Conservation (phyloP, 37 sponge, comb jelly and placozoan species). For the Crambe crambe region DNA sequence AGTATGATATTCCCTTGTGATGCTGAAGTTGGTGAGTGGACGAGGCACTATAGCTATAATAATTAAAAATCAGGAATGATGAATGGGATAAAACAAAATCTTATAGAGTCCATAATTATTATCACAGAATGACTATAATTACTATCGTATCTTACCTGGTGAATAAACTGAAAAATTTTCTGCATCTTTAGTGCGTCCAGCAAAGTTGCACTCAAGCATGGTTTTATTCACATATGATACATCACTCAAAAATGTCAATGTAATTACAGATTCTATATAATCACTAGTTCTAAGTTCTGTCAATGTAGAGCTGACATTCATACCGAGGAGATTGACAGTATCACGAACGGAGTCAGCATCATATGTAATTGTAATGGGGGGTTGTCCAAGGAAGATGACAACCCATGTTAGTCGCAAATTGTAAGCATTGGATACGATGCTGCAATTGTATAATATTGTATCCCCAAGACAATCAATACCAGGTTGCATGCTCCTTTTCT, state of each 20-base stretch:
- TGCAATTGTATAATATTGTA: neutral
- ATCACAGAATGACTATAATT: too few species aligned
- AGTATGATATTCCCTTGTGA: too few species aligned
- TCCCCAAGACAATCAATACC: neutral
- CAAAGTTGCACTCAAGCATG: neutral
- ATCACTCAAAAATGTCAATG: neutral
- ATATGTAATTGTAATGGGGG: neutral
- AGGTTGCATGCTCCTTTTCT: neutral
- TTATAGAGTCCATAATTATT: too few species aligned
- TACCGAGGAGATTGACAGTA: neutral
- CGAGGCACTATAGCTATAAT: neutral
- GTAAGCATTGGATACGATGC: neutral
- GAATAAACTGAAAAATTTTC: neutral
- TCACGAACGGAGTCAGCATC: neutral
- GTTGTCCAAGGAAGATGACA: neutral
- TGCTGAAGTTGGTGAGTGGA: neutral
- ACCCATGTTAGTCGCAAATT: neutral
- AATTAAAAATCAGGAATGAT: too few species aligned
- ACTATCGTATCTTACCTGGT: neutral
- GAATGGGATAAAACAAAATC: too few species aligned
- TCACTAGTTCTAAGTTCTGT: neutral
- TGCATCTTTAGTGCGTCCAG: neutral
- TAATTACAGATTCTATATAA: neutral
- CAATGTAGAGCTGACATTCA: neutral
- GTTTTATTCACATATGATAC: neutral